These are phyloP conservation scores for Zoanthus sansibaricus DNA, from an alignment of 92 coral and sea anemone species.

Conservation along the genomic window DNA sequence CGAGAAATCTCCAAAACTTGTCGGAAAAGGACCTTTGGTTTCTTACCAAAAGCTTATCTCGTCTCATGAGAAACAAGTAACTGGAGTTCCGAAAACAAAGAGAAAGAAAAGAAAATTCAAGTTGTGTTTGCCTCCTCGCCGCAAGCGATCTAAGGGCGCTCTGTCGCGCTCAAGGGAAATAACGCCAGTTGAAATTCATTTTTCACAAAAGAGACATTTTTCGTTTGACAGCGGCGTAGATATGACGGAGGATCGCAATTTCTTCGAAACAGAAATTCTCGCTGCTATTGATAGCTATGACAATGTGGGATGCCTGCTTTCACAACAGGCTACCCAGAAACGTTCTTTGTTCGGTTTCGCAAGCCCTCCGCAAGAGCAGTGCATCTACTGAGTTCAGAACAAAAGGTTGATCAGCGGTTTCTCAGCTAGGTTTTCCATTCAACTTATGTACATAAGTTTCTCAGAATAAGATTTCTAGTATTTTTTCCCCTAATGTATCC, in stretches of 20 bases:
- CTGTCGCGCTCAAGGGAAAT: neutral
- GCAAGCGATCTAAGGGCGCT: neutral
- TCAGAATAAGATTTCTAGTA: neutral
- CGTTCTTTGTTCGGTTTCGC: constrained; percentile 12
- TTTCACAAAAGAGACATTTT: constrained; percentile 40
- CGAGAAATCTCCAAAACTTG: constrained; percentile 19
- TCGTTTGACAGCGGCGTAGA: constrained; percentile 34
- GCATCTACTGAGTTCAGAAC: neutral
- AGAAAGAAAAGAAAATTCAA: constrained; percentile 30
- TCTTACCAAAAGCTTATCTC: constrained; percentile 2
- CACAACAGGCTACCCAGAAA: constrained; percentile 6
- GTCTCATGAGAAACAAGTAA: neutral
- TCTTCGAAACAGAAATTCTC: constrained; percentile 44
- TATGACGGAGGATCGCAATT: constrained; percentile 11
- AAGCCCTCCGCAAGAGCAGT: neutral
- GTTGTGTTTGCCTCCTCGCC: constrained; percentile 29
- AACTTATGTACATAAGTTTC: neutral
- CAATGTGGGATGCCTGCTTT: constrained; percentile 24
- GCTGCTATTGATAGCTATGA: constrained; percentile 24
- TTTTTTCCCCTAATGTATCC: neutral
- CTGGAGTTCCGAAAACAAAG: neutral
- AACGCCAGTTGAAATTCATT: constrained; percentile 20
- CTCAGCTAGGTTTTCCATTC: neutral
- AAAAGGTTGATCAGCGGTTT: neutral
- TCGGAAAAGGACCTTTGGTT: neutral